Conservation (phyloP, 1,140 invertebrate genomes). For the Manduca sexta region DNA sequence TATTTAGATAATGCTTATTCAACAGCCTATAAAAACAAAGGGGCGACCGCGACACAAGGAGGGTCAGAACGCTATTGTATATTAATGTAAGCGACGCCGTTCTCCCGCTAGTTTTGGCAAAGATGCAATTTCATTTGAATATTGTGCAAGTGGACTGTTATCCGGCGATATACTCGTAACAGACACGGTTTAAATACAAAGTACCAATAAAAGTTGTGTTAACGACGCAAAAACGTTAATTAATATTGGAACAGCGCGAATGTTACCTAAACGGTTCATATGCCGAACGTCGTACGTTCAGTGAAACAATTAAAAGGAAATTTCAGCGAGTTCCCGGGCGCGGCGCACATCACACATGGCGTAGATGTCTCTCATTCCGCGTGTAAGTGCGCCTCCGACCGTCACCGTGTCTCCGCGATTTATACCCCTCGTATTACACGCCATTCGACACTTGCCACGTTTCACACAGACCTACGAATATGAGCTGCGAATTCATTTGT, state of each 20-base stretch:
- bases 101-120: constrained; percentile 69
- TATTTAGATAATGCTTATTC: constrained; percentile 51
- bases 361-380: constrained; percentile 52
- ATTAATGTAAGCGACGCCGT: constrained; percentile 67
- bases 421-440: constrained; percentile 64
- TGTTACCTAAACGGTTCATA: constrained; percentile 1
- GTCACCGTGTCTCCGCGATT: constrained; percentile 58
- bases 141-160: constrained; percentile 66
- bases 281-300: constrained; percentile 31
- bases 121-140: constrained; percentile 73
- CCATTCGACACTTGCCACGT: constrained; percentile 63
- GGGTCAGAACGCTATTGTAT: constrained; percentile 65
- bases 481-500: background rate
- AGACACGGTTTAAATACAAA: constrained; percentile 68
- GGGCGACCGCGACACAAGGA: constrained; percentile 38
- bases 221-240: constrained; percentile 19
- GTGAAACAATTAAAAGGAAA: constrained; percentile 59
- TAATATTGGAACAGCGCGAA: constrained; percentile 21
- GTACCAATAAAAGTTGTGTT: constrained; percentile 50
- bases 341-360: constrained; percentile 27
- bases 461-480: constrained; percentile 33
- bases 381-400: constrained; percentile 47
- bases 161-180: constrained; percentile 52
- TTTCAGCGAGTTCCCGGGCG: constrained; percentile 30
- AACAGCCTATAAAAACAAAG: constrained; percentile 65